phyloP scores from a whole-genome alignment of 2,113 vertebrate species.

The Gila orcuttii region DNA sequence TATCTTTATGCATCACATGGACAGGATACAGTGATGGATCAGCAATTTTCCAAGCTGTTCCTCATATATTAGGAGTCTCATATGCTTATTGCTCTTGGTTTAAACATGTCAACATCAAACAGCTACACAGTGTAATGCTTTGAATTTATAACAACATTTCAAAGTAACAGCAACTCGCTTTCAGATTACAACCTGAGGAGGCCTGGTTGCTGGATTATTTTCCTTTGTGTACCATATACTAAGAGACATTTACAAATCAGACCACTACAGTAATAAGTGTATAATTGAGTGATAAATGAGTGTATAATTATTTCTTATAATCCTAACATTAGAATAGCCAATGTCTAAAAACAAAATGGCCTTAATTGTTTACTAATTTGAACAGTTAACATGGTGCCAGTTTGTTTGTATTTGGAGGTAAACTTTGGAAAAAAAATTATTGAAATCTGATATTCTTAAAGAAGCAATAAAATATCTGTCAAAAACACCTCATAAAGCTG shows the following conservation, averaged over 20 bases:
- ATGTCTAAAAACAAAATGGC: not conserved
- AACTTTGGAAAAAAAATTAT: not conserved
- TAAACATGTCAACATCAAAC: constrained; percentile 2
- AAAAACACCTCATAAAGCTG: not conserved
- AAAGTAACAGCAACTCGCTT: not conserved
- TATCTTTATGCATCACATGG: not conserved
- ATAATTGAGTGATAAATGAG: too few relatives aligned
- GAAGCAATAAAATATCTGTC: not conserved
- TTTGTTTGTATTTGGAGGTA: not conserved
- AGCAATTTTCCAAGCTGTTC: not conserved
- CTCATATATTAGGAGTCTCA: not conserved
- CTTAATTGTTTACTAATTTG: not conserved
- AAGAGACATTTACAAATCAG: constrained; percentile 5
- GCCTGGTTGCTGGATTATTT: not conserved
- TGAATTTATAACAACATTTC: constrained; percentile 12
- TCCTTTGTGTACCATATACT: too few relatives aligned
- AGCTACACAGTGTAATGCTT: not conserved
- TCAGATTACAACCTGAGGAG: not conserved
- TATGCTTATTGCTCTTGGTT: constrained; percentile 9
- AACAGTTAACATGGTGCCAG: not conserved
- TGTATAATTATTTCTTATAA: too few relatives aligned
- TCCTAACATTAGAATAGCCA: too few relatives aligned
- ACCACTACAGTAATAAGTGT: not conserved
- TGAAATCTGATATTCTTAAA: not conserved
- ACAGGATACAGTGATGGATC: constrained; percentile 14